A percentile compares a stretch with the other conserved stretches of the same genome.
Conservation (phyloP, 2,888 invertebrate species). For the Drosophila neonasuta region DNA sequence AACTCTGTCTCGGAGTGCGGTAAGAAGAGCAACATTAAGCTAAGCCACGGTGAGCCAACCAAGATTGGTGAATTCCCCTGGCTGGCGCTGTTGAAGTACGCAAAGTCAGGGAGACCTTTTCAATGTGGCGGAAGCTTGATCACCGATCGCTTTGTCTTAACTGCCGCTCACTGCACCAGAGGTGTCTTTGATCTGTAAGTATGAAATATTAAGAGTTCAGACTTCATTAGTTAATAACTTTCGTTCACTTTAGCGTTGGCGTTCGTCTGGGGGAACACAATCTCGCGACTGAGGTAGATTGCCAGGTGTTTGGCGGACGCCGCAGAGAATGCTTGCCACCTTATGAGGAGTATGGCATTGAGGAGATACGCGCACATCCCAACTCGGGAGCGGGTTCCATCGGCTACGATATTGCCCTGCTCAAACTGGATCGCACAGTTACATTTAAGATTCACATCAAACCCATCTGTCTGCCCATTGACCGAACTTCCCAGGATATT, state of each 20-base stretch:
- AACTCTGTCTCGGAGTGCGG: conserved; percentile 83
- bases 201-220: not conserved
- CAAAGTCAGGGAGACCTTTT: conserved; percentile 76
- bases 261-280: conserved; percentile 82
- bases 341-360: conserved; percentile 80
- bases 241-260: conserved; percentile 64
- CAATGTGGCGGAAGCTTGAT: conserved; percentile 81
- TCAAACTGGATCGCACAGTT: conserved; percentile 81
- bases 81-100: conserved; percentile 88
- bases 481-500: conserved; percentile 31
- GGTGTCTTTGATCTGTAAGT: conserved; percentile 60
- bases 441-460: conserved; percentile 66
- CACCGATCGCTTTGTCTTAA: conserved; percentile 72
- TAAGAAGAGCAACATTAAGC: conserved; percentile 83
- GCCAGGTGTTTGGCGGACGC: conserved; percentile 55
- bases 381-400: conserved; percentile 81
- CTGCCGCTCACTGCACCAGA: conserved; percentile 79
- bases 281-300: conserved; percentile 73
- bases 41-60: conserved; percentile 86
- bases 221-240: not conserved
- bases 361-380: conserved; percentile 83
- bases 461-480: conserved; percentile 78
- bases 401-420: conserved; percentile 85
- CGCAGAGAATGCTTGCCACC: conserved; percentile 79
- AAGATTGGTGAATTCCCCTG: conserved; percentile 87